A percentile compares a stretch with the other conserved stretches of the same genome.
phyloP scores from a whole-genome alignment of 2,113 vertebrate species.

The Actenoides hombroni region DNA sequence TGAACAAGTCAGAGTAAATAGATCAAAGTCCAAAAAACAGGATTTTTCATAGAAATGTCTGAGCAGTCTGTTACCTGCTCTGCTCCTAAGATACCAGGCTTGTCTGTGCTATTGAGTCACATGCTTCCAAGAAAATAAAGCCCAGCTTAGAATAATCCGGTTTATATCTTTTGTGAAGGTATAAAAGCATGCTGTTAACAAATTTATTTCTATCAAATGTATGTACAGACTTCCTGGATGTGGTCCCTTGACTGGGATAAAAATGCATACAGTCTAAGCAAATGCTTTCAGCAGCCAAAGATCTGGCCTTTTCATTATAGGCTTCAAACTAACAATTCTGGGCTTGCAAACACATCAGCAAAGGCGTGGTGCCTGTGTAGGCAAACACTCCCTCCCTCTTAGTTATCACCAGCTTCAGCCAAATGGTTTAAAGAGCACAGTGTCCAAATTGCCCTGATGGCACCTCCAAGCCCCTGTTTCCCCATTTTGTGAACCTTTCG shows the following conservation, averaged over 20 bases:
- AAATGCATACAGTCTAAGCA: not conserved
- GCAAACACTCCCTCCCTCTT: not conserved
- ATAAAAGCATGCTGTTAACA: not conserved
- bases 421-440: not conserved
- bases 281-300: not conserved
- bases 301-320: not conserved
- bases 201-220: not conserved
- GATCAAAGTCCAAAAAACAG: not conserved
- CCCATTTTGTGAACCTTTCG: not conserved
- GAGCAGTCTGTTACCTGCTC: not conserved
- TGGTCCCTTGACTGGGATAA: not conserved
- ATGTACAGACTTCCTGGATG: not conserved
- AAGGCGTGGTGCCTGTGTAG: not conserved
- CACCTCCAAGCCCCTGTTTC: not conserved
- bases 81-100: not conserved
- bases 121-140: not conserved
- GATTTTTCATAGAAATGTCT: not conserved
- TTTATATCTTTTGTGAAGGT: not conserved
- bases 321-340: not conserved
- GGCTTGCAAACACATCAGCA: not conserved
- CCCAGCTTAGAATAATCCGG: not conserved
- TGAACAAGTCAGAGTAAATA: not conserved
- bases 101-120: not conserved
- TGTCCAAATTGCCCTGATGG: not conserved
- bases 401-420: not conserved